These are phyloP conservation scores for Cloeon dipterum DNA, from an alignment of 2,888 invertebrate genomes.

Conservation along the genomic window DNA sequence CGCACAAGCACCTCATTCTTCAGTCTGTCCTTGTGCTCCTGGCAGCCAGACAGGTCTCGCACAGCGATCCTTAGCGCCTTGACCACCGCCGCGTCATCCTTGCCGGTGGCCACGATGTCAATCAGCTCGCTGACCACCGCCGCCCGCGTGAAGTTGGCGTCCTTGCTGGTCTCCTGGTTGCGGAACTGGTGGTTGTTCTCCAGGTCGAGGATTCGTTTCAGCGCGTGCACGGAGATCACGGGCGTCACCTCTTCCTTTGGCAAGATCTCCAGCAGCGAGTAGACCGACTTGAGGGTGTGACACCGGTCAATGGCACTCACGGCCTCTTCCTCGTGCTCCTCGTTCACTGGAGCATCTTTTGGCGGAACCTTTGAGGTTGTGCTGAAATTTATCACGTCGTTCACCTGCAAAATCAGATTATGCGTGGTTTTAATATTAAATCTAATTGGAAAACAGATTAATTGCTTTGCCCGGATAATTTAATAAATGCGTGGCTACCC, in stretches of 20 bases:
- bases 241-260: slow-evolving; percentile 23
- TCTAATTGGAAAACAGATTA: too few species aligned
- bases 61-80: slow-evolving; percentile 18
- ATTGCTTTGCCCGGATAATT: too few species aligned
- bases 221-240: slow-evolving; percentile 19
- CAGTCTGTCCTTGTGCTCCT: slow-evolving; percentile 22
- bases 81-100: slow-evolving; percentile 18
- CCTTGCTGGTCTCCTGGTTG: slow-evolving; percentile 12
- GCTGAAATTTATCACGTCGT: slow-evolving; percentile 3
- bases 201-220: slow-evolving; percentile 21
- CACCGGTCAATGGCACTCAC: slow-evolving; percentile 15
- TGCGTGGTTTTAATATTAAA: too few species aligned
- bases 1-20: slow-evolving; percentile 35
- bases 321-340: slow-evolving; percentile 13
- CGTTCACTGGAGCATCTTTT: background rate
- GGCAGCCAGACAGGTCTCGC: slow-evolving; percentile 4
- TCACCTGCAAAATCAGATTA: slow-evolving; percentile 4
- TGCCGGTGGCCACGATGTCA: slow-evolving; percentile 20
- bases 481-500: too few species aligned
- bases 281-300: slow-evolving; percentile 15
- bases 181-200: slow-evolving; percentile 17
- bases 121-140: slow-evolving; percentile 23
- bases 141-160: slow-evolving; percentile 17
- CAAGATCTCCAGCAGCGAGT: slow-evolving; percentile 20
- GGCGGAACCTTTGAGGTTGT: background rate